These are phyloP conservation scores for Platynereis dumerilii DNA, from an alignment of 2,888 invertebrate species.

Conservation along the genomic window DNA sequence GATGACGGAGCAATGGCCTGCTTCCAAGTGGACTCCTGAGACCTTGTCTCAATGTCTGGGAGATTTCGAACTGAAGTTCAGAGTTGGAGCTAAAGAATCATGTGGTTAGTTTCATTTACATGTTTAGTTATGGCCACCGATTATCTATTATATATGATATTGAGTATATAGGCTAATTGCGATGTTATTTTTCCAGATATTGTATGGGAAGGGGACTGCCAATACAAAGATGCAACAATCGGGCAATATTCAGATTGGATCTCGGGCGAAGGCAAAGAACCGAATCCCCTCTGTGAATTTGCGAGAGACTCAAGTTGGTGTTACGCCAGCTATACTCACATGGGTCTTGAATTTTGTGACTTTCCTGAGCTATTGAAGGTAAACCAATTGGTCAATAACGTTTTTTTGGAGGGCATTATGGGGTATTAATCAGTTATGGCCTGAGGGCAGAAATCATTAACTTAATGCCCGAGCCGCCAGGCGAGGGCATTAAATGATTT, in stretches of 20 bases:
- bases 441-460: too few species aligned
- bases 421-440: too few species aligned
- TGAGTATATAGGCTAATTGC: too few species aligned
- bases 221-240: slow-evolving; percentile 70
- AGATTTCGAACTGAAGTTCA: slow-evolving; percentile 43
- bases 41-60: slow-evolving; percentile 40
- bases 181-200: slow-evolving; percentile 37
- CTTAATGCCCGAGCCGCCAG: too few species aligned
- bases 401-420: too few species aligned
- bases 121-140: too few species aligned
- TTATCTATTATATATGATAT: too few species aligned
- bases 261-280: slow-evolving; percentile 28
- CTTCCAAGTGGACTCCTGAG: slow-evolving; percentile 46
- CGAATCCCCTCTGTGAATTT: slow-evolving; percentile 47
- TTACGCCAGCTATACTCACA: slow-evolving; percentile 86
- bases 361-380: slow-evolving; percentile 71
- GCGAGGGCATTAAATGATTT: too few species aligned
- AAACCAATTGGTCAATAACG: too few species aligned
- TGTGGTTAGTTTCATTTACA: not conserved
- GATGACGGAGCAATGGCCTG: slow-evolving; percentile 40
- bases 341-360: slow-evolving; percentile 73
- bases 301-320: slow-evolving; percentile 69
- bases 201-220: slow-evolving; percentile 81
- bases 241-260: slow-evolving; percentile 69
- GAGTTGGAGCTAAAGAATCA: slow-evolving; percentile 39